These are phyloP conservation scores for Paracentrotus lividus DNA, from an alignment of 53 echinoderm and acorn worm species.

Conservation along the genomic window DNA sequence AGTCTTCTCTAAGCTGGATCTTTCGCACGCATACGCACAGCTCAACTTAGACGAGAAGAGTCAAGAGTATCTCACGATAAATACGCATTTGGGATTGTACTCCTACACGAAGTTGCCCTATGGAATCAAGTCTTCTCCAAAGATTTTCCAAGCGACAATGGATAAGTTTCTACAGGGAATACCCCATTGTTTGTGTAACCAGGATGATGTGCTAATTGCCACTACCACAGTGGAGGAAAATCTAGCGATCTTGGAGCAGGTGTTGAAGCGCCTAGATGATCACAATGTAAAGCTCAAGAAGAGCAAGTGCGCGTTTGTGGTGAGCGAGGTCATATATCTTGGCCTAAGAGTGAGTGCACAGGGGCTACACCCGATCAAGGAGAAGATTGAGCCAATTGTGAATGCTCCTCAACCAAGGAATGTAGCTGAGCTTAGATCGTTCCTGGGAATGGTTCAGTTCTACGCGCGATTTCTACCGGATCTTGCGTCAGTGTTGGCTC, in stretches of 20 bases:
- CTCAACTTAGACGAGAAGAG: constrained; percentile 28
- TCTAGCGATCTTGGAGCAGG: background rate
- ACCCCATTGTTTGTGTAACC: background rate
- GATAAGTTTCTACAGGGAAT: no score
- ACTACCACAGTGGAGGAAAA: no score
- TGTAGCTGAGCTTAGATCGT: constrained; percentile 76
- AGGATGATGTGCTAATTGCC: background rate
- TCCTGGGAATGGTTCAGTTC: constrained; percentile 77
- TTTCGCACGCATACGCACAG: constrained; percentile 75
- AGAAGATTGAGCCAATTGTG: constrained; percentile 65
- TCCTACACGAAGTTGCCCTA: no score
- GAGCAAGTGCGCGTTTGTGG: constrained; percentile 54
- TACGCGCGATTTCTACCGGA: constrained; percentile 72
- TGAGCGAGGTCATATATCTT: constrained; percentile 46
- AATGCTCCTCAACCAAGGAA: constrained; percentile 67
- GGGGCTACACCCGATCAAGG: constrained; percentile 51
- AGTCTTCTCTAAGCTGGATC: constrained; percentile 74
- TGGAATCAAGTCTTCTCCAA: background rate
- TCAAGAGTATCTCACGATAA: no score
- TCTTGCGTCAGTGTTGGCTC: constrained; percentile 54
- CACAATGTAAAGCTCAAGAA: constrained; percentile 41
- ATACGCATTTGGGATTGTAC: no score
- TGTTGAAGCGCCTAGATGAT: background rate
- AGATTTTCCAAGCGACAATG: no score
- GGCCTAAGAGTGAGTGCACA: constrained; percentile 57